Evolutionary conservation across 1,140 invertebrate genomes (phyloP).

Genomic region (Leucophenga varia): DNA sequence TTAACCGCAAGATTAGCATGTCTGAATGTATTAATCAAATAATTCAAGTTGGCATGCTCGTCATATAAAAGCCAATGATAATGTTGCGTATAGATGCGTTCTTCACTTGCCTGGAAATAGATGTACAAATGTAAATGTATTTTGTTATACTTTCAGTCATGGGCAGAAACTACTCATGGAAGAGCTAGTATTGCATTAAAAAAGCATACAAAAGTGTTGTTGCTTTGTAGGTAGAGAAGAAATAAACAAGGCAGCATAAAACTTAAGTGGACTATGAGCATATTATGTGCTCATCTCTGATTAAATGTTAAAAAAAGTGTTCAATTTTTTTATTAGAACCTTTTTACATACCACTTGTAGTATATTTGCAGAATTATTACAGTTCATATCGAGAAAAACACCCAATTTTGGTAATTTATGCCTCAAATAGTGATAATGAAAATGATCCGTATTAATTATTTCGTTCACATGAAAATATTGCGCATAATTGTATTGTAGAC

Average conservation of each 20-base stretch:
- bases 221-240: no score
- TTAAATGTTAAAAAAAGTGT: slow-evolving; percentile 5
- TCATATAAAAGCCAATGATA: slow-evolving; percentile 45
- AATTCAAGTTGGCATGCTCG: slow-evolving; percentile 1
- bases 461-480: slow-evolving; percentile 28
- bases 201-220: neutral
- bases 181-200: no score
- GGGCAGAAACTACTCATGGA: no score
- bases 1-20: slow-evolving; percentile 36
- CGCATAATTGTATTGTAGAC: no score
- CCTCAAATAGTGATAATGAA: slow-evolving; percentile 27
- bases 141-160: no score
- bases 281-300: slow-evolving; percentile 18
- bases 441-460: neutral
- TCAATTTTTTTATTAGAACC: neutral
- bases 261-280: no score
- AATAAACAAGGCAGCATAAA: no score
- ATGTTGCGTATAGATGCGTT: slow-evolving; percentile 39
- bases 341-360: slow-evolving; percentile 21
- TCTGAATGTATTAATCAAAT: slow-evolving; percentile 6
- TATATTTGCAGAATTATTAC: slow-evolving; percentile 14
- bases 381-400: slow-evolving; percentile 40
- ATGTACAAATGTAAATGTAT: neutral
- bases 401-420: slow-evolving; percentile 30
- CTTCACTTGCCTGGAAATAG: slow-evolving; percentile 19